Evolutionary conservation across 1,140 invertebrate species (phyloP).

Genomic region (Hyles euphorbiae): DNA sequence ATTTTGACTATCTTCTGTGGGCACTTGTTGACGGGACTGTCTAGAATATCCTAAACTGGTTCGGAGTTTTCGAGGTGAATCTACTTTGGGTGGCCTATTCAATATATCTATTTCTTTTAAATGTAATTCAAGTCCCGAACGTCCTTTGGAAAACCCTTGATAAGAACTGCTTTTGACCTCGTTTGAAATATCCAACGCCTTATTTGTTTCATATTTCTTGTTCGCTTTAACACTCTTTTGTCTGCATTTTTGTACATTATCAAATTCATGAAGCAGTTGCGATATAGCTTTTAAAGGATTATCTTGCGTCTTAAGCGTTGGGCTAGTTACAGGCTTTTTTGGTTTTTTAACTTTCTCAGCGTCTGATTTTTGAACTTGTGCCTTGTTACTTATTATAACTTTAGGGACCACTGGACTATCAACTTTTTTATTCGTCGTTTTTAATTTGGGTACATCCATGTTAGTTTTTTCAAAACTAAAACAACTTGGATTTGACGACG

Average conservation of each 20-base stretch:
- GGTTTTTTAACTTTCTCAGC: constrained; percentile 34
- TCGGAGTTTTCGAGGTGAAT: no score
- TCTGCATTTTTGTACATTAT: constrained; percentile 49
- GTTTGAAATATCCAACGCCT: background rate
- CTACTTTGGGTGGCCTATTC: constrained; percentile 16
- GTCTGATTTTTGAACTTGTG: constrained; percentile 28
- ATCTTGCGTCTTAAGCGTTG: constrained; percentile 25
- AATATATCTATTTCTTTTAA: constrained; percentile 17
- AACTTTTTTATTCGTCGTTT: constrained; percentile 20
- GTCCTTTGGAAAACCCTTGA: constrained; percentile 23
- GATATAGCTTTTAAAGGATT: constrained; percentile 65
- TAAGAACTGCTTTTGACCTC: constrained; percentile 25
- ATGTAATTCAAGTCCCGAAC: constrained; percentile 26
- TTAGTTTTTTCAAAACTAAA: constrained; percentile 42
- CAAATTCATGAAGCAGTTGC: constrained; percentile 55
- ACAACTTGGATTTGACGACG: constrained; percentile 43
- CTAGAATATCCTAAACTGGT: no score
- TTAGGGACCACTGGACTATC: constrained; percentile 35
- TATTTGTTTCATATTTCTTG: constrained; percentile 29
- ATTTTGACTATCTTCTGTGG: constrained; percentile 28
- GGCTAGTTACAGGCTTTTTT: constrained; percentile 22
- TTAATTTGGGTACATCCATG: constrained; percentile 4
- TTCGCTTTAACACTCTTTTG: constrained; percentile 27
- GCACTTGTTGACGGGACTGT: constrained; percentile 5
- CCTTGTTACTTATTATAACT: constrained; percentile 49